Conservation (phyloP, 1,140 invertebrate species). For the Drosophila arawakana region DNA sequence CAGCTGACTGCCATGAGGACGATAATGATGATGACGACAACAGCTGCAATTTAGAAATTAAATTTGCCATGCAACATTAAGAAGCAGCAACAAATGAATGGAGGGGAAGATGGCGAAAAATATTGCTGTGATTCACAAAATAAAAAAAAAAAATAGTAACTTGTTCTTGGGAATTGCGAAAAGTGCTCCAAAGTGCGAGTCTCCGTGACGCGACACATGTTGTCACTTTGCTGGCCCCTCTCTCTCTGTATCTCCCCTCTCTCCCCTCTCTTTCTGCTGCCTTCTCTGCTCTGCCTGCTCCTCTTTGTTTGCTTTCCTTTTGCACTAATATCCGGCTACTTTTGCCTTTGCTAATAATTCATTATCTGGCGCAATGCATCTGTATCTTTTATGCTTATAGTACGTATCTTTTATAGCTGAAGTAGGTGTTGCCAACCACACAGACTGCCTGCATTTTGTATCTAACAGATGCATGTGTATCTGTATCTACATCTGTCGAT, state of each 20-base stretch:
- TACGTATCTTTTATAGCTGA: constrained; percentile 25
- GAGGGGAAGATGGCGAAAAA: not conserved
- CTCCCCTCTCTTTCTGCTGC: not conserved
- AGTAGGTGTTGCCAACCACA: constrained; percentile 29
- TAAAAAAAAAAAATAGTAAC: too few relatives aligned
- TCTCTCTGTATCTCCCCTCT: not conserved
- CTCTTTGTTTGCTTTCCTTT: constrained; percentile 34
- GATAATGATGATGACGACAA: constrained; percentile 48
- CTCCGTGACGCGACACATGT: constrained; percentile 50
- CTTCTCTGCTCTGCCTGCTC: constrained; percentile 12
- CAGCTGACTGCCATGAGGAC: not conserved
- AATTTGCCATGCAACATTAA: constrained; percentile 82
- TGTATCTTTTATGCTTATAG: not conserved
- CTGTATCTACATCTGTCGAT: constrained; percentile 27
- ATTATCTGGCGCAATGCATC: constrained; percentile 65
- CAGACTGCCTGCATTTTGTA: constrained; percentile 12
- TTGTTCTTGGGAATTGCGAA: constrained; percentile 2
- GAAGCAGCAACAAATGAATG: constrained; percentile 49
- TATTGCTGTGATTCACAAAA: constrained; percentile 51
- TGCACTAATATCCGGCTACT: constrained; percentile 71
- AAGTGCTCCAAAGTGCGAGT: constrained; percentile 20
- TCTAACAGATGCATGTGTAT: constrained; percentile 9
- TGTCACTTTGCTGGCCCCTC: constrained; percentile 45
- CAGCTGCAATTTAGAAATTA: constrained; percentile 83
- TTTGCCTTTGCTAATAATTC: constrained; percentile 67